A percentile compares a stretch with the other conserved stretches of the same genome.
Evolutionary conservation across 2,113 vertebrate genomes (phyloP).

Genomic region (Verasper variegatus): DNA sequence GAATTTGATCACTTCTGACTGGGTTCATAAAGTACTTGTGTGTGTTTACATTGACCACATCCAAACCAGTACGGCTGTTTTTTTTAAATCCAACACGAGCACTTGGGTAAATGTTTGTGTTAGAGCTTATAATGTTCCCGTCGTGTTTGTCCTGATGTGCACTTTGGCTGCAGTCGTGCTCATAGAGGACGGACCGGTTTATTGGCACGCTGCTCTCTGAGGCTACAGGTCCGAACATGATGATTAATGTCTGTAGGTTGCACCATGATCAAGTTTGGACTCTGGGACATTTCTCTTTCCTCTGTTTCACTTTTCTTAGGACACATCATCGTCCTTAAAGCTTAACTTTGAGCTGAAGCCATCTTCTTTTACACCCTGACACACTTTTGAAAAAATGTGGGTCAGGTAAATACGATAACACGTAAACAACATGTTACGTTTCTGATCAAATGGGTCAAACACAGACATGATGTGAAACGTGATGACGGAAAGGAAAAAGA

Average conservation of each 20-base stretch:
- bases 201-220: slow-evolving; percentile 58
- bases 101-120: slow-evolving; percentile 36
- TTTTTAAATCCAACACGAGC: neutral
- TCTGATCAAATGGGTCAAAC: neutral
- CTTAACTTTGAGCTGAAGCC: too few relatives aligned
- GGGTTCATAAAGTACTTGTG: neutral
- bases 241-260: slow-evolving; percentile 63
- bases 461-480: neutral
- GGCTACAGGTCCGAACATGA: slow-evolving; percentile 78
- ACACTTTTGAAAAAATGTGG: neutral
- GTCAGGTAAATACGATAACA: neutral
- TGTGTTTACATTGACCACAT: neutral
- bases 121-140: neutral
- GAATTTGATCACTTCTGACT: too few relatives aligned
- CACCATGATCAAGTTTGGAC: slow-evolving; percentile 49
- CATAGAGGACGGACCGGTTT: slow-evolving; percentile 74
- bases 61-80: neutral
- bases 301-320: neutral
- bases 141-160: slow-evolving; percentile 48
- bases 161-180: slow-evolving; percentile 27
- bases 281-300: neutral
- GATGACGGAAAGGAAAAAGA: slow-evolving; percentile 19
- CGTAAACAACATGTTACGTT: too few relatives aligned
- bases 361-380: neutral
- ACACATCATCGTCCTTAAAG: neutral